Percentiles rank a stretch among this genome's conserved stretches.
Evolutionary conservation across 2,113 vertebrate genomes (phyloP).

Genomic region (Tamias sibiricus): DNA sequence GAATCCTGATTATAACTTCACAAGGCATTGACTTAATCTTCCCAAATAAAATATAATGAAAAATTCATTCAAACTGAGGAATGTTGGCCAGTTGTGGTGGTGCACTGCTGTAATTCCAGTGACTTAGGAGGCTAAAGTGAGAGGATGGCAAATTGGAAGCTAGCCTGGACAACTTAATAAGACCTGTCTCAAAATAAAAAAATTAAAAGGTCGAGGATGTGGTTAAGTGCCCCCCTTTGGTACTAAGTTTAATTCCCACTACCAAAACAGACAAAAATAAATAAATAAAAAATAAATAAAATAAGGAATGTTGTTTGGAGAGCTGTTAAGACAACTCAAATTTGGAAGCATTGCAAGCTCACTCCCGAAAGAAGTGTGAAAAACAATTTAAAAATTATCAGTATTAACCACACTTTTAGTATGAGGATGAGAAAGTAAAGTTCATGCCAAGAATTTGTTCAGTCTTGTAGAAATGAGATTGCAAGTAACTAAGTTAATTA

Average conservation of each 20-base stretch:
- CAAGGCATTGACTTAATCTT: constrained; percentile 18
- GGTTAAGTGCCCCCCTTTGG: too few relatives aligned
- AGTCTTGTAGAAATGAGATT: constrained; percentile 65
- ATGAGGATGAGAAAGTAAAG: constrained; percentile 68
- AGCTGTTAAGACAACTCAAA: constrained; percentile 50
- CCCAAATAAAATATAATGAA: constrained; percentile 32
- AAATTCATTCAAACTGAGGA: background rate
- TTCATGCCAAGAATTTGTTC: constrained; percentile 68
- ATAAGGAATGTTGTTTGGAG: constrained; percentile 55
- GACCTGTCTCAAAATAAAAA: too few relatives aligned
- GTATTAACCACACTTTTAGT: constrained; percentile 52
- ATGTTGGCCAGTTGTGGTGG: too few relatives aligned
- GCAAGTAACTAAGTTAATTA: constrained; percentile 71
- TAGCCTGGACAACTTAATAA: too few relatives aligned
- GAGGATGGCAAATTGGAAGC: too few relatives aligned
- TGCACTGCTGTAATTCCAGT: too few relatives aligned
- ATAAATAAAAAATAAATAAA: background rate
- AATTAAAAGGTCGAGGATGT: too few relatives aligned
- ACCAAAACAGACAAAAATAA: too few relatives aligned
- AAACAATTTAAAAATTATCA: constrained; percentile 70
- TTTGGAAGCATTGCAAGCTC: constrained; percentile 54
- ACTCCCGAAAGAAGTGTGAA: constrained; percentile 66
- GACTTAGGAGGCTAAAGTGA: too few relatives aligned
- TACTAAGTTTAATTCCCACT: too few relatives aligned
- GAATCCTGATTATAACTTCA: background rate